Percentiles rank a stretch among this genome's conserved stretches.
Evolutionary conservation across 2,888 invertebrate species (phyloP).

Genomic region (Apantesis nais): DNA sequence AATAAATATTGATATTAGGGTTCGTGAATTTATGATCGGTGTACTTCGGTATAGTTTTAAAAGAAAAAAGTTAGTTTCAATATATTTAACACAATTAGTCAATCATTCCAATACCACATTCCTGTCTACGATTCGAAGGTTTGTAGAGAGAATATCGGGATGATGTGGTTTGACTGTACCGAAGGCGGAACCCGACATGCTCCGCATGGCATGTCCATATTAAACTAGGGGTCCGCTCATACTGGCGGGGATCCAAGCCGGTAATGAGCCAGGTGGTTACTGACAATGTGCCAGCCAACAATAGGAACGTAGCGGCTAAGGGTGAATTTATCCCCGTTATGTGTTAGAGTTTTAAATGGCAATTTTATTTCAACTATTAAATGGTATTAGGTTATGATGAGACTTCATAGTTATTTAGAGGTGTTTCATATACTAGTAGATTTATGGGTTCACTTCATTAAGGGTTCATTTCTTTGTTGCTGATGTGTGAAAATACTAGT

Average conservation of each 20-base stretch:
- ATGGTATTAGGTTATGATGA: background rate
- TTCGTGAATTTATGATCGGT: background rate
- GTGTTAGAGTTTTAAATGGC: constrained; percentile 46
- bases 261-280: constrained; percentile 81
- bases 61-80: too few species aligned
- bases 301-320: constrained; percentile 60
- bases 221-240: constrained; percentile 46
- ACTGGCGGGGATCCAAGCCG: constrained; percentile 55
- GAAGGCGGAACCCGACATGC: too few species aligned
- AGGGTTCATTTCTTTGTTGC: background rate
- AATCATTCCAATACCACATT: too few species aligned
- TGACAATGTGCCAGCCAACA: constrained; percentile 74
- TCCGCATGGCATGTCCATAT: constrained; percentile 25
- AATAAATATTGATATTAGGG: background rate
- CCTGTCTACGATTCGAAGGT: background rate
- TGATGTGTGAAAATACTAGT: background rate
- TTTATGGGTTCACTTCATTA: background rate
- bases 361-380: constrained; percentile 23
- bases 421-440: background rate
- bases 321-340: constrained; percentile 58
- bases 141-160: background rate
- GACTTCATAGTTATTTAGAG: background rate
- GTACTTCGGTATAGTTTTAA: background rate
- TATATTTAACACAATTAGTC: too few species aligned
- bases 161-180: background rate